phyloP scores from a whole-genome alignment of 2,888 invertebrate genomes.

The Platypus cylindrus region DNA sequence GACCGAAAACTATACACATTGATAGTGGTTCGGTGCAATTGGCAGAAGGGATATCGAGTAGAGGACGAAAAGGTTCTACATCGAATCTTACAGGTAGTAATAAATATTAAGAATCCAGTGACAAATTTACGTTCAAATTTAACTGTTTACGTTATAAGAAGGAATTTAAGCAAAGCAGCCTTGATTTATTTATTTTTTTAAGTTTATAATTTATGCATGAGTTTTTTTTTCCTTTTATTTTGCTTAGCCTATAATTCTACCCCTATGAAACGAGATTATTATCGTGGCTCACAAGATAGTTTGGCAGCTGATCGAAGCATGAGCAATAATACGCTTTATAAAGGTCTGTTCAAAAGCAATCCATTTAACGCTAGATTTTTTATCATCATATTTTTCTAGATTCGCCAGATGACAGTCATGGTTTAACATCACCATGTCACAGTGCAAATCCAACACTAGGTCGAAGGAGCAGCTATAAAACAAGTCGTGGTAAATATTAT shows the following conservation, averaged over 20 bases:
- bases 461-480: slow-evolving; percentile 76
- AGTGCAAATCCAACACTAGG: slow-evolving; percentile 55
- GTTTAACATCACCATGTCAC: slow-evolving; percentile 57
- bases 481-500: slow-evolving; percentile 74
- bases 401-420: slow-evolving; percentile 65
- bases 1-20: slow-evolving; percentile 85
- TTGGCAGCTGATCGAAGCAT: slow-evolving; percentile 60
- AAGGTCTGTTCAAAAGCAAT: slow-evolving; percentile 63
- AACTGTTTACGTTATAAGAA: too few species aligned
- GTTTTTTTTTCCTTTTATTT: slow-evolving; percentile 10
- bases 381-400: slow-evolving; percentile 36
- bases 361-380: not conserved
- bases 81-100: slow-evolving; percentile 78
- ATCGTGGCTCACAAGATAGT: slow-evolving; percentile 84
- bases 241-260: slow-evolving; percentile 37
- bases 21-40: slow-evolving; percentile 68
- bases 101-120: too few species aligned
- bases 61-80: slow-evolving; percentile 68
- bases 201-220: slow-evolving; percentile 2
- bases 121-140: too few species aligned
- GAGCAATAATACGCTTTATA: slow-evolving; percentile 46
- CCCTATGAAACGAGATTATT: slow-evolving; percentile 79
- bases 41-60: slow-evolving; percentile 62
- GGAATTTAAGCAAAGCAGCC: too few species aligned
- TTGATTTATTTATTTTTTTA: too few species aligned